A percentile compares a stretch with the other conserved stretches of the same genome.
Conservation (phyloP, 2,113 vertebrate genomes). For the Carollia perspicillata region DNA sequence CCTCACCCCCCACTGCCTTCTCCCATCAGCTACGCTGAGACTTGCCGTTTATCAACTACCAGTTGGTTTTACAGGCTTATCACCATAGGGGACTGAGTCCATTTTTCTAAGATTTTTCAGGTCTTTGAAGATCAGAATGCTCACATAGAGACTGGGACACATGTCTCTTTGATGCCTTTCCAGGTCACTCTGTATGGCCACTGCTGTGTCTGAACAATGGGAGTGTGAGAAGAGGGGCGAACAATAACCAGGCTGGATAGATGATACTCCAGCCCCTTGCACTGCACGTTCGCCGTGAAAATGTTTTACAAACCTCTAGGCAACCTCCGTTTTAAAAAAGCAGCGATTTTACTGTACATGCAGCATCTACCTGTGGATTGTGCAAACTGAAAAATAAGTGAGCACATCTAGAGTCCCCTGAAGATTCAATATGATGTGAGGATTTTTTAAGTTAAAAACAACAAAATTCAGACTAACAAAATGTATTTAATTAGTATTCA, state of each 20-base stretch:
- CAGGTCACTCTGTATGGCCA: neutral
- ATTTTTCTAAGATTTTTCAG: constrained; percentile 22
- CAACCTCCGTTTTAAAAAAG: neutral
- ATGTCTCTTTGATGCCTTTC: constrained; percentile 20
- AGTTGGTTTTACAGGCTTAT: constrained; percentile 58
- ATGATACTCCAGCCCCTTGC: neutral
- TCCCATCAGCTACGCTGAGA: neutral
- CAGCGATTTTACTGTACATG: neutral
- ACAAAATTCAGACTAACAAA: neutral
- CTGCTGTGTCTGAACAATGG: neutral
- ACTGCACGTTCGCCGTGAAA: neutral
- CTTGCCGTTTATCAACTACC: constrained; percentile 60
- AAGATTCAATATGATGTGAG: neutral
- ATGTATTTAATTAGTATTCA: neutral
- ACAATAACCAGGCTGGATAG: neutral
- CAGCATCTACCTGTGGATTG: neutral
- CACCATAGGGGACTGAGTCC: constrained; percentile 56
- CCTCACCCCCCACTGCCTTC: neutral
- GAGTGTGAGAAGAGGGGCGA: neutral
- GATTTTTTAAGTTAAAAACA: neutral
- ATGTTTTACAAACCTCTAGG: neutral
- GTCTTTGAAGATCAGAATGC: constrained; percentile 38
- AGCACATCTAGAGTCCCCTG: neutral
- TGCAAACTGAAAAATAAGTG: neutral
- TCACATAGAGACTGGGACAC: neutral